Evolutionary conservation across 2,113 vertebrate genomes (phyloP), one percentile per base, ranked within the genome.

Genomic region (Coregonus clupeaformis): DNA sequence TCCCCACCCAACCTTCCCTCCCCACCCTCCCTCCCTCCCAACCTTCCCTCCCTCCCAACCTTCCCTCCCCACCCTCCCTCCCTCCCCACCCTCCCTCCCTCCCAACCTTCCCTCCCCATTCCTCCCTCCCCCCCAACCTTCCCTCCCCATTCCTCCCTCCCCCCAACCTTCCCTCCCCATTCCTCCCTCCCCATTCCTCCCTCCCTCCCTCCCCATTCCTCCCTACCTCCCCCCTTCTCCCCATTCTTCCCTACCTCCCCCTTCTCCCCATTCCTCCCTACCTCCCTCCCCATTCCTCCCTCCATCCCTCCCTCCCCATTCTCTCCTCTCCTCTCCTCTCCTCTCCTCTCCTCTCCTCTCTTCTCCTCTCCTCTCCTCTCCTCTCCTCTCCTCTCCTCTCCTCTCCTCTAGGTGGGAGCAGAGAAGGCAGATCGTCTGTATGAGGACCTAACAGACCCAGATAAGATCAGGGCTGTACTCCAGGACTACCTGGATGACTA

Each of bases 401-500:
- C 18, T 29, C 57, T 42, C 55, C 52, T 16, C 30, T 60, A 92
- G 91, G 73, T 94, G 77, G 89, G 91, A 80, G 80, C 80, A 73
- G 92, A 94, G 6, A 94, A 91, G 71, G 47, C 82, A 63, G 91
- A 94, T 42, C 84, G 91, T 9, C 29, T 93, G 52, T 94, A 95
- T 77, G 93, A 95, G 78, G 94, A 96, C 85, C 81, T 96, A 78
- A 87, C 88, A 30, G 93, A 97, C 77, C 83, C 90, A 11, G 84
- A 87, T 12, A 95, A 95, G 84, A 91, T 96, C 5, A 88, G 88
- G 49, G 78, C 78, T 27, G 92, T 95, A 80, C 92, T 97, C 25
- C 94, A 94, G 75, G 94, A 96, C 72, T 96, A 96, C 73, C 92
- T 96, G 2, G 93, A 95, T 67, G 94, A 96, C 84, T 96, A 96